Base-by-base conservation (phyloP, 1,140 invertebrate species). In the Aphelinus certus region DNA sequence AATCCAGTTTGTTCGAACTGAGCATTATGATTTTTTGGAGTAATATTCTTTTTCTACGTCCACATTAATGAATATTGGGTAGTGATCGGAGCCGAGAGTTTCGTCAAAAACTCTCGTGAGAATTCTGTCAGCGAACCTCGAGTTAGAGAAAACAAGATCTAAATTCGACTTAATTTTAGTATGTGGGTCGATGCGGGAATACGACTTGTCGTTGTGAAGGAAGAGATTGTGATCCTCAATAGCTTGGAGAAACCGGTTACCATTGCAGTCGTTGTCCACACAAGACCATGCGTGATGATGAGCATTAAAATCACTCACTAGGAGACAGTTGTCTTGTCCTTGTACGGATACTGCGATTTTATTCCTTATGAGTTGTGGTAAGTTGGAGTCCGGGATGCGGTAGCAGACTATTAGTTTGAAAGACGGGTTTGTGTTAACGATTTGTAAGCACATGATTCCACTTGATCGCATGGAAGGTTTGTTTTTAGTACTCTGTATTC, bases 31-130 rank as follows among this genome's bases (percentile, higher is more conserved):
- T 7, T 55, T 57, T 57, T 57, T 62, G 46, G 43, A 5, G 47
- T 73, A 71, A 26, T 26, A 26, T 26, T 26, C 26, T 26, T 26
- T 26, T 26, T 26, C 26, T 26, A 26, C 26, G 26, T 26, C 0
- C 26, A 26, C 26, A 26, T 26, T 26, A 26, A 26, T 26, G 26
- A 26, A 26, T 26, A 26, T 26, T 26, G 26, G 26, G 26, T 26
- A 26, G 26, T 26, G 26, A 26, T 26, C 26, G 26, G 26, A 26
- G 42, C 80, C 79, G 78, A 80, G 80, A 45, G 78, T 71, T 63
- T 83, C 77, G 4, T 81, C 77, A 56, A 79, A 49, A 6, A 79
- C 77, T 45, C 78, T 63, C 80, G 80, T 82, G 67, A 78, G 74
- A 60, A 81, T 74, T 67, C 79, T 76, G 67, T 76, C 61, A 53